Conservation (phyloP, 2,113 vertebrate species). For the Pygathrix nemaeus region DNA sequence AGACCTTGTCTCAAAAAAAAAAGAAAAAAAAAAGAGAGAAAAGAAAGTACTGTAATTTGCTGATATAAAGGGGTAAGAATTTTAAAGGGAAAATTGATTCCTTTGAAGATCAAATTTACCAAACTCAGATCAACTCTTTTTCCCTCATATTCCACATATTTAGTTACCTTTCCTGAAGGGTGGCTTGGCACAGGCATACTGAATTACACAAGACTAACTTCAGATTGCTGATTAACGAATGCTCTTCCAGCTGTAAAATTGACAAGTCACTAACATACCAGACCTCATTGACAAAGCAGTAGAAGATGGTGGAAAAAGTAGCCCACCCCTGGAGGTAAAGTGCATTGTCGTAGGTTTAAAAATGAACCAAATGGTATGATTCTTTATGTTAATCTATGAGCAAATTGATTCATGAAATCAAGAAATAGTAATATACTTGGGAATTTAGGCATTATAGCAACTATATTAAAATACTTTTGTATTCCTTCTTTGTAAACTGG, state of each 20-base stretch:
- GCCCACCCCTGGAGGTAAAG: background rate
- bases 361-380: background rate
- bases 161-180: background rate
- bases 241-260: background rate
- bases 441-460: background rate
- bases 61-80: background rate
- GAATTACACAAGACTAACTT: background rate
- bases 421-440: background rate
- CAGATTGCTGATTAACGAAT: background rate
- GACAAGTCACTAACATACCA: background rate
- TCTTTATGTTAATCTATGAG: background rate
- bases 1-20: too few relatives aligned
- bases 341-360: background rate
- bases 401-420: conserved; percentile 15
- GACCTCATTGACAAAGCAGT: background rate
- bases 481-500: background rate
- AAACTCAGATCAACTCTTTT: background rate
- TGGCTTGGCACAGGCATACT: background rate
- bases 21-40: too few relatives aligned
- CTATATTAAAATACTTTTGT: background rate
- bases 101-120: conserved; percentile 17
- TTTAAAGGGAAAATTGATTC: conserved; percentile 24
- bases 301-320: background rate
- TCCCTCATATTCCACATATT: background rate
- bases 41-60: background rate